Conservation (phyloP, 2,113 vertebrate genomes). For the Leptosomus discolor region DNA sequence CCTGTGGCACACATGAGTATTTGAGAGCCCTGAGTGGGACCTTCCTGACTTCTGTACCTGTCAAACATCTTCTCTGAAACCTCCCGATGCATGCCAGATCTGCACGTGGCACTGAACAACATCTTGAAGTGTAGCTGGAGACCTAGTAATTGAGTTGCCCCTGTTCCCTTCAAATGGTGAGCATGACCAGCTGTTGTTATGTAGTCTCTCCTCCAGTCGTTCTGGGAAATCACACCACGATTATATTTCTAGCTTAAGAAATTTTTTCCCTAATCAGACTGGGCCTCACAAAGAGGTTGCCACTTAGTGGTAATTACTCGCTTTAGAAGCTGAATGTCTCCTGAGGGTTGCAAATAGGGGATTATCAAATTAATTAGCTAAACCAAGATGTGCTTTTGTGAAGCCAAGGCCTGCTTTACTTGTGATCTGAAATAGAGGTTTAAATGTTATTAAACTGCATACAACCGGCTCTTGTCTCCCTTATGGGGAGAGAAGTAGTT, state of each 20-base stretch:
- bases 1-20: background rate
- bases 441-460: background rate
- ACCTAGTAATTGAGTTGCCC: background rate
- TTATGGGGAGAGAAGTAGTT: background rate
- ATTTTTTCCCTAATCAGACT: constrained; percentile 38
- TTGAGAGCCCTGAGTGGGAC: background rate
- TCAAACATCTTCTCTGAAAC: background rate
- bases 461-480: background rate
- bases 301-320: constrained; percentile 61
- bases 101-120: background rate
- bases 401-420: constrained; percentile 10
- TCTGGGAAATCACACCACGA: constrained; percentile 45
- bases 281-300: constrained; percentile 49
- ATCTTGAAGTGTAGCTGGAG: background rate
- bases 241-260: constrained; percentile 61
- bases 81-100: background rate
- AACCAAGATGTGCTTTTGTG: constrained; percentile 57
- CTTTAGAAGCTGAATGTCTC: constrained; percentile 42
- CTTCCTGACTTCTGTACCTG: background rate
- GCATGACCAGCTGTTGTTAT: constrained; percentile 41
- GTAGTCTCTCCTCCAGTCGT: background rate
- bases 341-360: constrained; percentile 44
- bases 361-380: constrained; percentile 70
- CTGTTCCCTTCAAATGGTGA: background rate
- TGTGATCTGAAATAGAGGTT: constrained; percentile 34